These are phyloP conservation scores for Hippocampus comes DNA, from an alignment of 2,113 vertebrate genomes.

Conservation along the genomic window DNA sequence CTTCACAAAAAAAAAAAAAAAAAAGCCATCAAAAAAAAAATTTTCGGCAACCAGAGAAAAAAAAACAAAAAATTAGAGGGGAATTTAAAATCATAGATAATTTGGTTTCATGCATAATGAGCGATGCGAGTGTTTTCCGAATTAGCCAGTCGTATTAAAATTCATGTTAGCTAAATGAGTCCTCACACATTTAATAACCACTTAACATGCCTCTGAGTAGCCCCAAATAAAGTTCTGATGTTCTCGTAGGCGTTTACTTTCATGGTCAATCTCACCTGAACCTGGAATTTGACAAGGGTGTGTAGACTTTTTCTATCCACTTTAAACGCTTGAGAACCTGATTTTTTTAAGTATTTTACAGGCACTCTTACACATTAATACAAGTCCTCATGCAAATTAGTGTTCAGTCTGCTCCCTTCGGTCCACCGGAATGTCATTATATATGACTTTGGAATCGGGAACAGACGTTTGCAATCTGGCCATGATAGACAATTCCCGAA, in stretches of 20 bases:
- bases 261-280: neutral
- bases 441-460: conserved; percentile 4
- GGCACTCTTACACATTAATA: neutral
- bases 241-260: no score
- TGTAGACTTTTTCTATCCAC: neutral
- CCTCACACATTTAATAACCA: no score
- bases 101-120: no score
- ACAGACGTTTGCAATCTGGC: conserved; percentile 3
- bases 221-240: no score
- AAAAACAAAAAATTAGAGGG: no score
- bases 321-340: neutral
- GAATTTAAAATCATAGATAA: no score
- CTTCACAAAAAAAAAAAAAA: neutral
- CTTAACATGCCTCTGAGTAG: no score
- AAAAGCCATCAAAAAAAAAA: neutral
- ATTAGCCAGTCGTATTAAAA: no score
- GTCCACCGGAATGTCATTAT: neutral
- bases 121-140: no score
- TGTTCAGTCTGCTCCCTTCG: neutral
- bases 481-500: conserved; percentile 3
- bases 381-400: neutral
- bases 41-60: neutral
- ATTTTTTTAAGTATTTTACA: neutral
- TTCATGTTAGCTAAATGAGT: no score
- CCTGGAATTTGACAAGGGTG: neutral